A percentile compares a stretch with the other conserved stretches of the same genome.
Evolutionary conservation across 2,797 vertebrate species (phyloP).

Genomic region (Nannoperca australis): DNA sequence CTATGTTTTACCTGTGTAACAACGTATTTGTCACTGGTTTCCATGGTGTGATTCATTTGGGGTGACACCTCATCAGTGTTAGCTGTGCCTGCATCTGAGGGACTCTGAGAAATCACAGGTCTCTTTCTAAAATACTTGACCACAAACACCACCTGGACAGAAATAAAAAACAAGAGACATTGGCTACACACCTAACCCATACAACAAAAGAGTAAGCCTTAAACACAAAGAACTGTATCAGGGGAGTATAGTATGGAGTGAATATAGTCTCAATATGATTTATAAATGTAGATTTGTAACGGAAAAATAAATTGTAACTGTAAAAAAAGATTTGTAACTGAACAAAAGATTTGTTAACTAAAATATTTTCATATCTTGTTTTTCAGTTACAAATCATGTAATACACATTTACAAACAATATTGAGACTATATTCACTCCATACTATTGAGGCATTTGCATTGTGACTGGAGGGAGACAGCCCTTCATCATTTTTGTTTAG

Average conservation of each 20-base stretch:
- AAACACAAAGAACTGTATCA: background rate
- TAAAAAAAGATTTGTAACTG: no score
- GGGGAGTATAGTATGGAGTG: no score
- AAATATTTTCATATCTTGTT: no score
- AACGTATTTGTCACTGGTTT: slow-evolving; percentile 83
- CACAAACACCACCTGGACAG: slow-evolving; percentile 91
- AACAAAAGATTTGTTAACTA: no score
- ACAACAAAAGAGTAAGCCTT: background rate
- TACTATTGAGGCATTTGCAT: no score
- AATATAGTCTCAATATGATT: no score
- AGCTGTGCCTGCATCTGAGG: slow-evolving; percentile 83
- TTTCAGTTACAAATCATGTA: no score
- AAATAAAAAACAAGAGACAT: background rate
- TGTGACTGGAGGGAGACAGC: slow-evolving; percentile 5
- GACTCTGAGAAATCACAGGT: slow-evolving; percentile 84
- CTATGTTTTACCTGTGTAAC: slow-evolving; percentile 69
- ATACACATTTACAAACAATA: no score
- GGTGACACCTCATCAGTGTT: slow-evolving; percentile 88
- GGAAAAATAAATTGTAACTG: no score
- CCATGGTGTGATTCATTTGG: slow-evolving; percentile 87
- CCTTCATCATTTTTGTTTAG: background rate
- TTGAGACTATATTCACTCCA: no score
- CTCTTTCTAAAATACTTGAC: slow-evolving; percentile 93
- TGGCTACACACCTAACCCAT: background rate
- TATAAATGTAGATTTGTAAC: no score